These are phyloP conservation scores for Cossypha niveicapilla DNA, from an alignment of 2,797 vertebrate genomes.

Conservation along the genomic window DNA sequence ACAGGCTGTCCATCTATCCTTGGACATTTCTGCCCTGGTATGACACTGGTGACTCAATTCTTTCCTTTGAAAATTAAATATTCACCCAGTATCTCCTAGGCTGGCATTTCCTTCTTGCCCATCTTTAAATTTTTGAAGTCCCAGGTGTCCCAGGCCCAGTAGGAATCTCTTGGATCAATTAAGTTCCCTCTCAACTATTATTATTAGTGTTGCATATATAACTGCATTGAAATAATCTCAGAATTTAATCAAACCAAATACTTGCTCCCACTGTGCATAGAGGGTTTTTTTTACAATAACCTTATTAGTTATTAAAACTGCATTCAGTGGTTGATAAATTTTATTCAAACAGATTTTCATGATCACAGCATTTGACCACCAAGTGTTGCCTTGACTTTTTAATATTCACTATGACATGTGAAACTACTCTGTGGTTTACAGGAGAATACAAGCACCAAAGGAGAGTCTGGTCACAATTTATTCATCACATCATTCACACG, in stretches of 20 bases:
- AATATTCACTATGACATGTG: not conserved
- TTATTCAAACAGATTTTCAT: not conserved
- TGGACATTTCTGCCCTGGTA: not conserved
- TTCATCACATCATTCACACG: not conserved
- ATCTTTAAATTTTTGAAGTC: not conserved
- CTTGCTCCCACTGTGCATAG: not conserved
- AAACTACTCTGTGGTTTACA: not conserved
- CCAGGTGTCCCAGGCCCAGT: not conserved
- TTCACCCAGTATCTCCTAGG: not conserved
- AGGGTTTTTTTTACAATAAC: not conserved
- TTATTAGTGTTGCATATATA: not conserved
- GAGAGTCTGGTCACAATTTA: not conserved
- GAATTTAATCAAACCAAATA: not conserved
- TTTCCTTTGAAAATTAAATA: not conserved
- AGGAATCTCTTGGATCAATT: not conserved
- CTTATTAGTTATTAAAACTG: not conserved
- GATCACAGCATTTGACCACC: not conserved
- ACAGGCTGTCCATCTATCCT: not conserved
- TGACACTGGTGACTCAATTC: not conserved
- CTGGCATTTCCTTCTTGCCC: not conserved
- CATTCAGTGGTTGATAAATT: not conserved
- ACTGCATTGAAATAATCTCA: not conserved
- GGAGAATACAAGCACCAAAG: not conserved
- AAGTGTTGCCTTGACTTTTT: not conserved
- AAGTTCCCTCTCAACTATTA: not conserved